Base-by-base conservation (phyloP, 2,113 vertebrate species). In the Actenoides hombroni region DNA sequence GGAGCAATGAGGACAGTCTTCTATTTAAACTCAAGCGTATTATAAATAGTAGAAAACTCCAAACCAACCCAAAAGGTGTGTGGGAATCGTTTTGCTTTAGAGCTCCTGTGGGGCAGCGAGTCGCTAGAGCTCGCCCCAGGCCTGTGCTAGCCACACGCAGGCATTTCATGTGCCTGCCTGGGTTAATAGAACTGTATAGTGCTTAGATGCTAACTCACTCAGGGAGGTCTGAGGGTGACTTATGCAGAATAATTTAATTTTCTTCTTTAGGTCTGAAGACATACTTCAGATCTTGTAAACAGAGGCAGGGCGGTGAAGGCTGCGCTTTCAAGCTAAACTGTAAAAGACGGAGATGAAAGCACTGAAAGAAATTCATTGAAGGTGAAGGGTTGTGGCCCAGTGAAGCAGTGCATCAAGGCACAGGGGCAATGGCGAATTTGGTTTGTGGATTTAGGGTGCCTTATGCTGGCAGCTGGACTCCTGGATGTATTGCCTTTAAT, bases 321-420 rank as follows among this genome's bases (percentile, higher is more conserved):
- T 26, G 48, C 1, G 13, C 31, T 75, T 11, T 51, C 28, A 37
- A 63, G 53, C 5, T 51, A 28, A 80, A 2, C 71, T 23, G 56
- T 6, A 23, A 10, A 11, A 44, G 48, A 13, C 0, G 0, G 40
- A 0, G 0, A 44, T 61, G 92, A 46, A 70, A 71, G 59, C 77
- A 57, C 42, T 42, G 74, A 39, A 69, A 75, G 40, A 24, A 53
- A 70, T 29, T 61, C 29, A n/a, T 42, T 5, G 5, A 64, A 90
- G 86, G 79, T 16, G 79, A 80, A 80, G 48, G 37, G 42, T 6
- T 69, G 83, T 0, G 1, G 59, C 74, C 37, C 46, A 65, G 79
- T 1, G 0, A 40, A 15, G 31, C 33, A 0, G 63, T 16, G 42
- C 6, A 5, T 0, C 9, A 69, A 44, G 80, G 86, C 64, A 67